These are phyloP conservation scores for Notolabrus celidotus DNA, from an alignment of 2,797 vertebrate species.

Conservation along the genomic window DNA sequence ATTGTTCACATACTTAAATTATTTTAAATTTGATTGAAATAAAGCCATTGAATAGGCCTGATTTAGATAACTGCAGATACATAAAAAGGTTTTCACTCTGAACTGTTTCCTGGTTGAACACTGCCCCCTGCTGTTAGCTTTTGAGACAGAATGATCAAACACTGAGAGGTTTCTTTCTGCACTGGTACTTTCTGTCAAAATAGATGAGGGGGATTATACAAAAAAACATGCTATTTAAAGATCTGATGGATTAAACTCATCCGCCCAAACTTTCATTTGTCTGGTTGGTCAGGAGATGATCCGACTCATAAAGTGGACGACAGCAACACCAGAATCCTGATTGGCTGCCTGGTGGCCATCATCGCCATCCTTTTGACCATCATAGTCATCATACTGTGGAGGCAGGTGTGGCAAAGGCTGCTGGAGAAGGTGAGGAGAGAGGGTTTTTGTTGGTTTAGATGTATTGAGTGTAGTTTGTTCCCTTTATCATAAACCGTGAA, in stretches of 20 bases:
- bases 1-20: too few species aligned
- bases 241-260: conserved; percentile 17
- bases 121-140: conserved; percentile 70
- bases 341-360: conserved; percentile 96
- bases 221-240: background rate
- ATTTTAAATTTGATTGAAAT: too few species aligned
- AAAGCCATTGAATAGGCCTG: background rate
- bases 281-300: conserved; percentile 80
- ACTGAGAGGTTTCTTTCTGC: background rate
- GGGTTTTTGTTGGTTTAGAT: too few species aligned
- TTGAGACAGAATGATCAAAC: background rate
- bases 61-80: background rate
- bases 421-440: conserved; percentile 91
- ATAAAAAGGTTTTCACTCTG: background rate
- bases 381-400: conserved; percentile 97
- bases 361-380: conserved; percentile 95
- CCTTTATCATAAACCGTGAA: background rate
- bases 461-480: too few species aligned
- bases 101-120: conserved; percentile 50
- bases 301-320: conserved; percentile 96
- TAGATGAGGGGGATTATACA: conserved; percentile 11
- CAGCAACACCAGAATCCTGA: conserved; percentile 95
- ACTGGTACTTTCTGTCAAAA: too few species aligned
- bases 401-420: conserved; percentile 99
- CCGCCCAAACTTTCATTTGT: conserved; percentile 4